Evolutionary conservation across 2,797 vertebrate genomes (phyloP).

Genomic region (Megalops cyprinoides): DNA sequence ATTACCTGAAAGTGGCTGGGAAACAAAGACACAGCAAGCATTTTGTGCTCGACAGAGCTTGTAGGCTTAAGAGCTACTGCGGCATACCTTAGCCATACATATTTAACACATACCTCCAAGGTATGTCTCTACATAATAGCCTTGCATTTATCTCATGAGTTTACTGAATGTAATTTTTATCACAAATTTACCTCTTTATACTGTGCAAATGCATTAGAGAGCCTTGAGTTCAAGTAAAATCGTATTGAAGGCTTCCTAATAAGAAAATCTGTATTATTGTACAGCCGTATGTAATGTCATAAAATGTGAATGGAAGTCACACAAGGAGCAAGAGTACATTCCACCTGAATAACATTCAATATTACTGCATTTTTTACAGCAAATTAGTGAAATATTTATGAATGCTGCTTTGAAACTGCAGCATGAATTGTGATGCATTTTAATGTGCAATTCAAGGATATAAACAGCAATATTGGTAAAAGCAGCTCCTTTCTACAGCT

Average conservation of each 20-base stretch:
- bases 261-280: slow-evolving; percentile 48
- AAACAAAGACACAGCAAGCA: slow-evolving; percentile 35
- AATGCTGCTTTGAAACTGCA: background rate
- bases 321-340: background rate
- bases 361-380: background rate
- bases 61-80: slow-evolving; percentile 48
- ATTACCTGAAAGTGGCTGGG: slow-evolving; percentile 35
- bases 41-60: slow-evolving; percentile 46
- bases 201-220: slow-evolving; percentile 21
- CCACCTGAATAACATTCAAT: background rate
- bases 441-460: background rate
- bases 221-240: slow-evolving; percentile 19
- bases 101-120: slow-evolving; percentile 44
- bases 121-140: slow-evolving; percentile 31
- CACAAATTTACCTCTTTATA: slow-evolving; percentile 19
- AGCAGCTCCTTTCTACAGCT: background rate
- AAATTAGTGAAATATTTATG: background rate
- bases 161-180: slow-evolving; percentile 30
- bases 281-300: background rate
- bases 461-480: background rate
- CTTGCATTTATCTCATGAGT: slow-evolving; percentile 34
- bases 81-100: slow-evolving; percentile 45
- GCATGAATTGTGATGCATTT: background rate
- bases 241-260: slow-evolving; percentile 33
- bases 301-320: background rate